Base-by-base conservation (phyloP, 2,797 vertebrate genomes). In the Pygocentrus nattereri region DNA sequence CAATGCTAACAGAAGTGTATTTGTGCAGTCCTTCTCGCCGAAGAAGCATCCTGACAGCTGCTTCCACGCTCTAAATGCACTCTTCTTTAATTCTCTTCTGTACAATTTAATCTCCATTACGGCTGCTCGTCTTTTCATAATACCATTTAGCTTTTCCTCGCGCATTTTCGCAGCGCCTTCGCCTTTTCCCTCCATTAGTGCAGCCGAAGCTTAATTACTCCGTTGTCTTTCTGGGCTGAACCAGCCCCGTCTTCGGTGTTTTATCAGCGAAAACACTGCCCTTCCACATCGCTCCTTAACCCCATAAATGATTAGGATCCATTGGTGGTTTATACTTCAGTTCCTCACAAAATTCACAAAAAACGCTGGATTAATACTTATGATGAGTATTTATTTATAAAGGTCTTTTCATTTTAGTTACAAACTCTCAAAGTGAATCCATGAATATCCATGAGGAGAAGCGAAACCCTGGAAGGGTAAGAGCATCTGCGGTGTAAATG, bases 81-180 rank as follows among this genome's bases (percentile, higher is more conserved):
- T 30, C 78, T 52, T 73, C 61, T 7, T 70, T 44, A 74, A 75
- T 87, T 38, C 25, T 11, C 41, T 59, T 73, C 82, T 62, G 72
- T 76, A 78, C 83, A 81, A 68, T 84, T 80, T 80, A 79, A 77
- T 80, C 77, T 78, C 70, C 52, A 82, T 80, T 86, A 80, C 72
- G 10, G 59, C 21, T 2, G 50, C 81, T 34, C 12, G 23, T 16
- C 34, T 84, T n/a, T 82, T 77, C 71, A 68, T 76, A 81, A 81
- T 68, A 50, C 68, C 72, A 44, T 67, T 82, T 80, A 64, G 56
- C n/a, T 49, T 78, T 84, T 76, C 11, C 49, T 0, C 65, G 41
- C 47, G 4, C 27, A 31, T 71, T n/a, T 65, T 54, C 13, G 47
- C 70, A 21, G 50, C n/a, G 21, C 38, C 59, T 77, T 74, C 58